A percentile compares a stretch with the other conserved stretches of the same genome.
phyloP scores from a whole-genome alignment of 2,113 vertebrate genomes.

The Mus musculus region DNA sequence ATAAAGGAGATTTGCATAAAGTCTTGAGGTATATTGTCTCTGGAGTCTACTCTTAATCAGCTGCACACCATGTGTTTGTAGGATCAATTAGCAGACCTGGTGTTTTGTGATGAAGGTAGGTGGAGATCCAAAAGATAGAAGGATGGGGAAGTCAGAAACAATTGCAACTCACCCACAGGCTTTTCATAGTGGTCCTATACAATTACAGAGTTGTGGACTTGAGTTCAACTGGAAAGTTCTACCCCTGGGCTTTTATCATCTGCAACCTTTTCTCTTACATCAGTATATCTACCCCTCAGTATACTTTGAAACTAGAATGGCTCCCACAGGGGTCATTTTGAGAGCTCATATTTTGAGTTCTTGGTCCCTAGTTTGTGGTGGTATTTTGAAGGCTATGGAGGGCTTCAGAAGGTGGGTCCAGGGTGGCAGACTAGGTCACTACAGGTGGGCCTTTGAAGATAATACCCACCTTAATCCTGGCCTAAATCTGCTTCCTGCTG shows the following conservation, averaged over 20 bases:
- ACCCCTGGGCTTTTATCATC: not conserved
- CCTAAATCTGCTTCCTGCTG: not conserved
- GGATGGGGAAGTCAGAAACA: not conserved
- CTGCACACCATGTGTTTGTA: not conserved
- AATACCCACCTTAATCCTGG: not conserved
- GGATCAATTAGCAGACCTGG: not conserved
- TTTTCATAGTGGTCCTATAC: not conserved
- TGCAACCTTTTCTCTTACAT: fast-evolving
- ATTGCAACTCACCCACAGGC: not conserved
- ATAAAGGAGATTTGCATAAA: not conserved
- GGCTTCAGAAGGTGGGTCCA: not conserved
- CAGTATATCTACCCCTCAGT: not conserved
- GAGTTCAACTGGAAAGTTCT: not conserved
- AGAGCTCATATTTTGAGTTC: not conserved
- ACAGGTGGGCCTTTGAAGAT: not conserved
- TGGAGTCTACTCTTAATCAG: not conserved
- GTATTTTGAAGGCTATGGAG: not conserved
- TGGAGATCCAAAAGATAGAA: not conserved
- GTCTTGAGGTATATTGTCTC: not conserved
- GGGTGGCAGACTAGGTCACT: not conserved
- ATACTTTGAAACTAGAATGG: not conserved
- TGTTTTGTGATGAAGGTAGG: not conserved
- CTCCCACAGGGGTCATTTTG: too few relatives aligned
- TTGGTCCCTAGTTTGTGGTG: not conserved
- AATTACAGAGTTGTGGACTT: not conserved